Evolutionary conservation across 2,797 vertebrate species (phyloP), one percentile per base, ranked within the genome.

Genomic region (Poliocrania exsul): DNA sequence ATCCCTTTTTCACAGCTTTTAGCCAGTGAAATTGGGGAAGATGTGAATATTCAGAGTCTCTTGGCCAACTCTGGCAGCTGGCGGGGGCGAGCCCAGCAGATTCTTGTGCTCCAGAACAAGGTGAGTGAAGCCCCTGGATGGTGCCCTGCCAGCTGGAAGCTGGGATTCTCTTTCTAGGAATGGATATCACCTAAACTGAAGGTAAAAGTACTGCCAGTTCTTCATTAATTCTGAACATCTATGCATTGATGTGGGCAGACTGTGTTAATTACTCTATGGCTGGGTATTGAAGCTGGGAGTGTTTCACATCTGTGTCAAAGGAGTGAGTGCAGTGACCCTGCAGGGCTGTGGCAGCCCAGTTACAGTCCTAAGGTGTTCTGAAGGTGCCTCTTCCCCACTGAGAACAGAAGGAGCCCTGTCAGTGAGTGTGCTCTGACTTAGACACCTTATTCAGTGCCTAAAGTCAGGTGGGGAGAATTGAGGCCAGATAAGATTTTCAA

Each of bases 11-110:
- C 90, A 16, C 91, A 99, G 99, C 98, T 99, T 94, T 95, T 99
- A 90, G 96, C 96, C 92, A 98, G 79, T 50, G 99, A 99, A 97
- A 95, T 99, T 15, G 99, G 99, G 21, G 99, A 99, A 73, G 99
- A 99, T 4, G 97, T 99, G 91, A 99, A 95, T 49, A 78, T 99
- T 58, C 98, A 98, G 84, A 99, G 97, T 61, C 96, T 99, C 49
- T 79, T 99, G 49, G 96, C 87, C 93, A 97, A 93, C n/a, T 98
- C 98, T 0, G 98, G 99, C 64, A 98, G 92, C 94, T 99, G 99
- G 97, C 98, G 99, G 87, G 99, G 99, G 13, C 98, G 99, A 38
- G 98, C 99, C 14, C 99, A 99, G 94, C 99, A 99, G 94, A 99
- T 99, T 54, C 98, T 99, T 7, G 96, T 98, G 92, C 97, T 99